phyloP scores from a whole-genome alignment of 1,140 invertebrate species.

The Cherax quadricarinatus region DNA sequence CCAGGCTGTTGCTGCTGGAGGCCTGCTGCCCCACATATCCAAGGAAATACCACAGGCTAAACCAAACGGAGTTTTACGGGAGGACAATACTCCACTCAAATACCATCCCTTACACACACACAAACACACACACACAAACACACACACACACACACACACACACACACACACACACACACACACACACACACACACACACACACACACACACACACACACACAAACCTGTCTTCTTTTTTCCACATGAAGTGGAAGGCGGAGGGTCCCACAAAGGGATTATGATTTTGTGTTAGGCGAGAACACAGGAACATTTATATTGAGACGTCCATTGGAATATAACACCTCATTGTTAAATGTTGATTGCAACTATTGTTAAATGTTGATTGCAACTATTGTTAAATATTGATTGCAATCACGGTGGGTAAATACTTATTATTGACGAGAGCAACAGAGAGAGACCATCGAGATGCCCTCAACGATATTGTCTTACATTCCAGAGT shows the following conservation, averaged over 20 bases:
- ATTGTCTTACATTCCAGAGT: background rate
- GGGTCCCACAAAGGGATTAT: background rate
- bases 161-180: constrained; percentile 4
- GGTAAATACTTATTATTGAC: constrained; percentile 4
- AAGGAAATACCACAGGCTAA: too few species aligned
- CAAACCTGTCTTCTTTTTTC: background rate
- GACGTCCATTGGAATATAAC: background rate
- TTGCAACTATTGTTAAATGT: constrained; percentile 1
- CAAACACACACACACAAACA: background rate
- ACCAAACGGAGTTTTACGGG: too few species aligned
- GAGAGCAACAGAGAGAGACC: background rate
- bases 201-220: constrained; percentile 11
- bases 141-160: constrained; percentile 4
- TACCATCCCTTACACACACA: background rate
- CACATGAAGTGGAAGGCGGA: background rate
- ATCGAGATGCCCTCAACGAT: background rate
- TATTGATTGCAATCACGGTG: constrained; percentile 8
- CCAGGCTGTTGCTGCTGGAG: too few species aligned
- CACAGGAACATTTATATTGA: background rate
- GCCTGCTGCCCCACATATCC: too few species aligned
- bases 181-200: too few species aligned
- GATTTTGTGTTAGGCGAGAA: background rate
- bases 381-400: constrained; percentile 10
- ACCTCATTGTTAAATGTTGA: constrained; percentile 9
- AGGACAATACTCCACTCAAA: too few species aligned